Evolutionary conservation across 53 echinoderm and acorn worm genomes (phyloP).

Genomic region (Actinopyga echinites): DNA sequence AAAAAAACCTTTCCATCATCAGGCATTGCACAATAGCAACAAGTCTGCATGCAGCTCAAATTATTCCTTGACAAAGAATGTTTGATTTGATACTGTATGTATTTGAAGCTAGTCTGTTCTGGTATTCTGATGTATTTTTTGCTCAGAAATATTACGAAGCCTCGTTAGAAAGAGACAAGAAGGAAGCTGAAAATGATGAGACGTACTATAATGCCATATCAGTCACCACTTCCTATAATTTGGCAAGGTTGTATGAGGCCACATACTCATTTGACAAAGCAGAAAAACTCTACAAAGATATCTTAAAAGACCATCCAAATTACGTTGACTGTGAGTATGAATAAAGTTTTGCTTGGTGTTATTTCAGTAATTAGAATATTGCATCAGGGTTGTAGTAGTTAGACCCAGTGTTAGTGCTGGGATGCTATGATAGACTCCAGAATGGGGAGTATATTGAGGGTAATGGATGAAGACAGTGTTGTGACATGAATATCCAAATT

Average conservation of each 20-base stretch:
- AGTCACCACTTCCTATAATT: conserved; percentile 90
- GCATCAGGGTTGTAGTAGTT: no score
- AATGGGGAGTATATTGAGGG: no score
- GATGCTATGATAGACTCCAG: no score
- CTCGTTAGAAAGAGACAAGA: conserved; percentile 70
- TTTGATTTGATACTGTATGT: neutral
- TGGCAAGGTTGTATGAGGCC: conserved; percentile 80
- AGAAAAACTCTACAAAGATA: conserved; percentile 85
- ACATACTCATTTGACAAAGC: conserved; percentile 85
- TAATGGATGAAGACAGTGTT: no score
- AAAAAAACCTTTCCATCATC: no score
- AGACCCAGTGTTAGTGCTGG: no score
- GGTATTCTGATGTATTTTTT: neutral
- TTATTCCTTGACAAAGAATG: neutral
- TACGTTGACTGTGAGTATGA: conserved; percentile 92
- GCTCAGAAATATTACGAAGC: conserved; percentile 92
- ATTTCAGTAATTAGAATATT: no score
- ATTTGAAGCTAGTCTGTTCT: neutral
- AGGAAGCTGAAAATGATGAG: conserved; percentile 84
- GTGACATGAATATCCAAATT: no score
- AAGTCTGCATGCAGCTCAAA: no score
- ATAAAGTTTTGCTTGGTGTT: no score
- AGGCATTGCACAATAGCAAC: no score
- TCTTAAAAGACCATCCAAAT: conserved; percentile 93
- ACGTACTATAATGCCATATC: conserved; percentile 97